Base-by-base conservation (phyloP, 2,113 vertebrate genomes). In the Phoxinus phoxinus region DNA sequence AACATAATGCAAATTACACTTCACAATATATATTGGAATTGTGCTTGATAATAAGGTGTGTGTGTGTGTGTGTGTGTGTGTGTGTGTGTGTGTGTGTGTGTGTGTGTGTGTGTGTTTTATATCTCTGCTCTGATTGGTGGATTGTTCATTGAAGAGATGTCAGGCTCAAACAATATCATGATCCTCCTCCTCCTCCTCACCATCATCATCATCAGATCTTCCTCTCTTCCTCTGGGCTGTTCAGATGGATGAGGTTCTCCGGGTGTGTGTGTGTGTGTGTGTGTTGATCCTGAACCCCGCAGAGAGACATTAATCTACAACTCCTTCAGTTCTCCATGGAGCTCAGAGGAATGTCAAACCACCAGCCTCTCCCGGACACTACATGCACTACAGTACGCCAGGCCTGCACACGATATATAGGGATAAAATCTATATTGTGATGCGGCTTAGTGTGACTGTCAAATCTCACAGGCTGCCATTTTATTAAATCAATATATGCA, bases 281-380 rank as follows among this genome's bases (percentile, higher is more conserved):
- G 51, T 30, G 2, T 58, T 21, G 35, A 78, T 78, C 76, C 75
- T 58, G 23, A 11, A 8, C 53, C 17, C 53, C 15, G 51, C 51
- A 7, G 51, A 58, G 30, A 78, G 21, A 32, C 51, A 78, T 78
- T 58, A 78, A 78, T 58, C 75, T 37, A 6, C 75, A 77, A 12
- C 19, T 51, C 10, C 75, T 58, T 37, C 53, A 15, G 11, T 37
- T 78, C 75, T 78, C 75, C 56, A 58, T 6, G 11, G 75, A 37
- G 19, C 19, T 1, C 21, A 3, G 6, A 78, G 30, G 32, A 78
- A 78, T 78, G 53, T 58, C 1, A 10, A 21, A 21, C 23, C 21
- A 12, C 21, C 32, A 37, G 13, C 51, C 17, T 0, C 48, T 69
- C 30, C 30, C 4, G 4, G 48, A 51, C 4, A 51, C 48, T 53